Evolutionary conservation across 92 coral and sea anemone genomes (phyloP).

Genomic region (Siderastrea siderea): DNA sequence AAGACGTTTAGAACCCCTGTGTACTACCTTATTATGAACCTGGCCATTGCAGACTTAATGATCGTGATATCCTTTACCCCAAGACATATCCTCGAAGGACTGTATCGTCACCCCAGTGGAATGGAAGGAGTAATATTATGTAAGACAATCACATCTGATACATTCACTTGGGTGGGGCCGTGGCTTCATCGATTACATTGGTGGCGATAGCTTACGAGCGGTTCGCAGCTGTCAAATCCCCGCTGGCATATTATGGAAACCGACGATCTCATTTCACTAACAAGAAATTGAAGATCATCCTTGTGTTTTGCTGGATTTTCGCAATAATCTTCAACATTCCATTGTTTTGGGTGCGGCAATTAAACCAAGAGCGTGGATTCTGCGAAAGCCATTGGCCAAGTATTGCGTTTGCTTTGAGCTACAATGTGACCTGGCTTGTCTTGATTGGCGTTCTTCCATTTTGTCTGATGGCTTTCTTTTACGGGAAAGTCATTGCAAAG

Average conservation of each 20-base stretch:
- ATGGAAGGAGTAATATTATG: constrained; percentile 30
- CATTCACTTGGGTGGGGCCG: constrained; percentile 52
- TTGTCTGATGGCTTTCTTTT: constrained; percentile 34
- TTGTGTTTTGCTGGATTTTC: constrained; percentile 23
- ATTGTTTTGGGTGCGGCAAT: neutral
- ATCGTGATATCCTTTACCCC: constrained; percentile 26
- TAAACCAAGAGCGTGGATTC: constrained; percentile 21
- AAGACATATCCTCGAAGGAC: constrained; percentile 20
- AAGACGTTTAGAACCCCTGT: constrained; percentile 2
- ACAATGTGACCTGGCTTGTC: constrained; percentile 33
- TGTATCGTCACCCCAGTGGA: constrained; percentile 42
- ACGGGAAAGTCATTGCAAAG: constrained; percentile 10
- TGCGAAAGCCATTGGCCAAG: constrained; percentile 40
- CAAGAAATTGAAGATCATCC: neutral
- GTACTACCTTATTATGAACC: constrained; percentile 28
- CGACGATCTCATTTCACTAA: neutral
- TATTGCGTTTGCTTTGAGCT: neutral
- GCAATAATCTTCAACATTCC: constrained; percentile 42
- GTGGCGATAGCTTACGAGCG: constrained; percentile 47
- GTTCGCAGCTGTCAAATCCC: constrained; percentile 14
- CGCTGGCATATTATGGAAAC: neutral
- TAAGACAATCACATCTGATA: constrained; percentile 41
- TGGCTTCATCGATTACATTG: constrained; percentile 32
- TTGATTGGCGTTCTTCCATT: constrained; percentile 34
- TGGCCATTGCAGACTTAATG: constrained; percentile 51